Conservation (phyloP, 2,888 invertebrate genomes). For the Rotaria sp. region DNA sequence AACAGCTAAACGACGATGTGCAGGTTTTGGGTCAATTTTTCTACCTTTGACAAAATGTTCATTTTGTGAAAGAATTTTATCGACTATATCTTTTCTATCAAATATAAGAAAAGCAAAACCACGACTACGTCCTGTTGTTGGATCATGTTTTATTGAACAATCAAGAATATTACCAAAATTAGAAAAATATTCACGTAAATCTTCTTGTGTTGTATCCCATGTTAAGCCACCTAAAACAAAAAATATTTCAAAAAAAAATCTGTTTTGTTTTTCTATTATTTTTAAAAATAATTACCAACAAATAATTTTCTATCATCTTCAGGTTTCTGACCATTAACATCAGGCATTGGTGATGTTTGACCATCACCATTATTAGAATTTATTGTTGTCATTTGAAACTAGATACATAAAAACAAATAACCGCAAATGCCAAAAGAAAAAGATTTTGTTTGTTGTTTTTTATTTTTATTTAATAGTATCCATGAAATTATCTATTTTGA, state of each 20-base stretch:
- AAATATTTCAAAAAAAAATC: background rate
- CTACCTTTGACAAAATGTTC: constrained; percentile 28
- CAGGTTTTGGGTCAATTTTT: constrained; percentile 28
- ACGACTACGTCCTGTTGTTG: constrained; percentile 16
- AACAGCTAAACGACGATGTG: background rate
- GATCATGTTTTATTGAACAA: constrained; percentile 25
- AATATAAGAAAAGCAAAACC: constrained; percentile 29
- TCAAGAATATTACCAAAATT: constrained; percentile 28
- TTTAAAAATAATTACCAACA: background rate
- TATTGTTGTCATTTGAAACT: constrained; percentile 9
- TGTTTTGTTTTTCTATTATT: background rate
- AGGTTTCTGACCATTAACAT: background rate
- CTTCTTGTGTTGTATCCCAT: constrained; percentile 26
- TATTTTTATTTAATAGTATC: background rate
- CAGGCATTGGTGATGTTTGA: background rate
- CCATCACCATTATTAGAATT: constrained; percentile 1
- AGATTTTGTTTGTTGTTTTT: background rate
- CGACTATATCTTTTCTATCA: constrained; percentile 7
- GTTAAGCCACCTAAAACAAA: background rate
- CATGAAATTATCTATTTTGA: background rate
- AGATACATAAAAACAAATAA: background rate
- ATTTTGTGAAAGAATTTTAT: constrained; percentile 12
- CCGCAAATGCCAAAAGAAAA: background rate
- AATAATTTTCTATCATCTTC: constrained; percentile 29
- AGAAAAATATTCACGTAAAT: constrained; percentile 21